These are phyloP conservation scores for Neolamprologus sp. DNA, from an alignment of 2,113 vertebrate genomes.

Conservation along the genomic window DNA sequence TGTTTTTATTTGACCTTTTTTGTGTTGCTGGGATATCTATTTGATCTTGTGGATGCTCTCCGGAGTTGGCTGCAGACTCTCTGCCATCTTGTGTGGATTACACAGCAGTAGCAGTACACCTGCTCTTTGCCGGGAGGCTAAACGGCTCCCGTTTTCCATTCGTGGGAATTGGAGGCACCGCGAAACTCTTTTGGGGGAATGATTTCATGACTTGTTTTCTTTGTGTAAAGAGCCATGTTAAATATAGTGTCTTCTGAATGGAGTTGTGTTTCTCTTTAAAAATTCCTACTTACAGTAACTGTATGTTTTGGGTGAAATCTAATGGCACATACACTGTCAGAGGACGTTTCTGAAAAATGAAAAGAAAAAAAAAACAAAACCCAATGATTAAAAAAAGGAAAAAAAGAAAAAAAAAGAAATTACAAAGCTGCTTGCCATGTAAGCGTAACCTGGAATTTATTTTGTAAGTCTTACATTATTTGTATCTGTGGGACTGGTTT, in stretches of 20 bases:
- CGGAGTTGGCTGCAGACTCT: constrained; percentile 32
- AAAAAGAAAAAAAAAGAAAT: constrained; percentile 45
- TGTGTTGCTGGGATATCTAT: constrained; percentile 22
- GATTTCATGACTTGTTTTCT: constrained; percentile 63
- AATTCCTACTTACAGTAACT: constrained; percentile 53
- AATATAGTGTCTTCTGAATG: constrained; percentile 72
- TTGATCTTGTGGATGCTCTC: constrained; percentile 22
- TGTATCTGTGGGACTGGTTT: constrained; percentile 99
- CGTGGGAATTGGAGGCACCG: constrained; percentile 12
- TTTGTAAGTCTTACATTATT: constrained; percentile 97
- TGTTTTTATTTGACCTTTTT: not conserved
- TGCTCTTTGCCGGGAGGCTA: constrained; percentile 75
- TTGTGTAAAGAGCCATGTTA: constrained; percentile 77
- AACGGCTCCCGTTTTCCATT: constrained; percentile 21
- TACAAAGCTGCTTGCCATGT: constrained; percentile 95
- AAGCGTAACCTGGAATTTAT: constrained; percentile 97
- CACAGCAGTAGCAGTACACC: constrained; percentile 50
- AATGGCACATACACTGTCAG: constrained; percentile 63
- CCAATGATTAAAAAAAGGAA: constrained; percentile 50
- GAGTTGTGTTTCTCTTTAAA: constrained; percentile 71
- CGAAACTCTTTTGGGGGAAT: constrained; percentile 41
- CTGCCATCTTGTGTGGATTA: constrained; percentile 63
- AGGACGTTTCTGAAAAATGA: constrained; percentile 69
- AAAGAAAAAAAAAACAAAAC: constrained; percentile 64
- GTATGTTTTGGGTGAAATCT: constrained; percentile 65